Percentiles rank a stretch among this genome's conserved stretches.
Conservation (phyloP, 2,113 vertebrate species). For the Siniperca chuatsi region DNA sequence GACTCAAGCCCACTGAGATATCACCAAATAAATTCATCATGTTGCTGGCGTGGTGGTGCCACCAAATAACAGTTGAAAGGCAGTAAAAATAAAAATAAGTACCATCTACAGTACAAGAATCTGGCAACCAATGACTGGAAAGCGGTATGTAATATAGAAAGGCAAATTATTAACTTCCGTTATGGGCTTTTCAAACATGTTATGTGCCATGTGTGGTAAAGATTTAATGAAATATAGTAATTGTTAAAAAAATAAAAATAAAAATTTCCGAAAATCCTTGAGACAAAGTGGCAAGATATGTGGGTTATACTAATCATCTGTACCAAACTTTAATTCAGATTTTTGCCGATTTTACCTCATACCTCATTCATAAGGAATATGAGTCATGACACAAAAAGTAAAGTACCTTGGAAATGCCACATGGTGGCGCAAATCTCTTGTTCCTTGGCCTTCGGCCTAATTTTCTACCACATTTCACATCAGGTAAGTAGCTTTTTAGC, state of each 20-base stretch:
- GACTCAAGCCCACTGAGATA: too few species aligned
- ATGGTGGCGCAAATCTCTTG: neutral
- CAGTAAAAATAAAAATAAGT: too few species aligned
- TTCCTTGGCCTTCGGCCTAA: neutral
- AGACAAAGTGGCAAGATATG: neutral
- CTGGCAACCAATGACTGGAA: too few species aligned
- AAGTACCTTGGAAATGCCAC: neutral
- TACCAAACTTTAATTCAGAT: neutral
- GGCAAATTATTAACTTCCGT: too few species aligned
- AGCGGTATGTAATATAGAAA: too few species aligned
- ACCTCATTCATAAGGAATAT: neutral
- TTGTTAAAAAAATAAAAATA: too few species aligned
- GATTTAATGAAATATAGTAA: too few species aligned
- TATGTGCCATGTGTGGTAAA: too few species aligned
- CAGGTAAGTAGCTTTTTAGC: neutral
- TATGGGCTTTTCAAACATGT: too few species aligned
- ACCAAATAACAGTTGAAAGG: neutral
- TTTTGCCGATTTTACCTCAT: neutral
- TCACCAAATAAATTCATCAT: too few species aligned
- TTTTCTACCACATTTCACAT: neutral
- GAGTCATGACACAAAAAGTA: neutral
- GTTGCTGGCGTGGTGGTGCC: neutral
- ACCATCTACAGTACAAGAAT: too few species aligned
- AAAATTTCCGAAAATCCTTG: too few species aligned
- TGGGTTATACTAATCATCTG: neutral